Percentiles rank a stretch among this genome's conserved stretches.
Conservation (phyloP, 2,888 invertebrate species). For the Caenorhabditis doughertyi region DNA sequence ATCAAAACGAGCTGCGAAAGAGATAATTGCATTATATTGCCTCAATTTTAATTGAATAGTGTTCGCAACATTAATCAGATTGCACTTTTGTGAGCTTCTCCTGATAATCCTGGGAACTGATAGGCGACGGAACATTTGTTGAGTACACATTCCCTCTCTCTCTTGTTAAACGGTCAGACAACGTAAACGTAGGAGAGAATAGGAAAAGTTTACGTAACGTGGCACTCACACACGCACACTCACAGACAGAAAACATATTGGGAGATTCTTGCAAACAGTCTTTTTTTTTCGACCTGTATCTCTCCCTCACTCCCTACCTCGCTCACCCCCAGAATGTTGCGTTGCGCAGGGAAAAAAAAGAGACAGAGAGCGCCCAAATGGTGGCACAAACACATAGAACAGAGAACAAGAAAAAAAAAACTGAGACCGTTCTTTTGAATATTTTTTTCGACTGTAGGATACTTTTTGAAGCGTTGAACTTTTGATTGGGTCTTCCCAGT, state of each 20-base stretch:
- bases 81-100: neutral
- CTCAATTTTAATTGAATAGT: too few relatives aligned
- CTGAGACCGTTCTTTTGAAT: neutral
- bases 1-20: too few relatives aligned
- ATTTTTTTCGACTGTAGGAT: neutral
- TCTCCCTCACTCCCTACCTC: neutral
- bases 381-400: neutral
- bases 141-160: neutral
- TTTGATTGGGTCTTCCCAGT: too few relatives aligned
- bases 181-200: neutral
- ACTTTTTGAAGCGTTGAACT: neutral
- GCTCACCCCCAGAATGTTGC: neutral
- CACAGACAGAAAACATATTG: neutral
- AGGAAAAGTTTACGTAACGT: neutral
- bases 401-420: neutral
- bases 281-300: neutral
- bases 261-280: constrained; percentile 14
- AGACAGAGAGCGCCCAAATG: neutral
- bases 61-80: neutral
- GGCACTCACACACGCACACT: neutral
- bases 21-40: too few relatives aligned
- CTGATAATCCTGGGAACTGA: neutral
- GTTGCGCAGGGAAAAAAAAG: neutral
- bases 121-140: neutral
- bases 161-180: too few relatives aligned